Conservation (phyloP, 2,113 vertebrate genomes). For the Hippocampus abdominalis region DNA sequence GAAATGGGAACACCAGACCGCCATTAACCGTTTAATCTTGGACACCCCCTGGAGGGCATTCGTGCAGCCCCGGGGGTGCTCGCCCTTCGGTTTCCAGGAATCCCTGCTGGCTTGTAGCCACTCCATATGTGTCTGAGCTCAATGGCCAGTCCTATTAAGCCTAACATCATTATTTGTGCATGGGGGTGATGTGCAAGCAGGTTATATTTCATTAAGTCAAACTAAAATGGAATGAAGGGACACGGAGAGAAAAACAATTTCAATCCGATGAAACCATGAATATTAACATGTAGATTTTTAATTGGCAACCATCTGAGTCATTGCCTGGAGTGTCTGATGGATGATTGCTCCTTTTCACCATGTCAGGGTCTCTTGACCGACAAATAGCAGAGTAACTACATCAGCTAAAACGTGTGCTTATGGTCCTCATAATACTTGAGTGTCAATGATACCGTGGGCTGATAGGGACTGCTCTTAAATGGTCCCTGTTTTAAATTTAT, state of each 20-base stretch:
- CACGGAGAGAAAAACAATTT: constrained; percentile 18
- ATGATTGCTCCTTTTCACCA: constrained; percentile 48
- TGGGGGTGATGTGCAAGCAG: constrained; percentile 30
- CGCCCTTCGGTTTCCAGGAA: background rate
- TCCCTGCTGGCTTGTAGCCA: background rate
- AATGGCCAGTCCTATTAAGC: constrained; percentile 49
- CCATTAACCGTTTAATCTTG: background rate
- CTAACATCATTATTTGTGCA: constrained; percentile 47
- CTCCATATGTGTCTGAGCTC: background rate
- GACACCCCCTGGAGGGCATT: background rate
- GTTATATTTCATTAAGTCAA: constrained; percentile 12
- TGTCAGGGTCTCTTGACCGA: constrained; percentile 66
- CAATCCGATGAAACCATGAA: constrained; percentile 45
- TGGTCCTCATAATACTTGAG: constrained; percentile 46
- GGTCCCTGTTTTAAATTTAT: background rate
- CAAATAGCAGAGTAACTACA: constrained; percentile 69
- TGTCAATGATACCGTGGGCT: constrained; percentile 55
- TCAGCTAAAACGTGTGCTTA: constrained; percentile 67
- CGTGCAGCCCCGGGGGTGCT: background rate
- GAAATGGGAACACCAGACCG: background rate
- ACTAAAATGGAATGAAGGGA: constrained; percentile 21
- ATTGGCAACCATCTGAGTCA: constrained; percentile 45
- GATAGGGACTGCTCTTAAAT: constrained; percentile 8
- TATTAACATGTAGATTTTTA: constrained; percentile 54
- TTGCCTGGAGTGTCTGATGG: constrained; percentile 62